phyloP scores from a whole-genome alignment of 1,140 invertebrate genomes.

The Stratiolaelaps scimitus region DNA sequence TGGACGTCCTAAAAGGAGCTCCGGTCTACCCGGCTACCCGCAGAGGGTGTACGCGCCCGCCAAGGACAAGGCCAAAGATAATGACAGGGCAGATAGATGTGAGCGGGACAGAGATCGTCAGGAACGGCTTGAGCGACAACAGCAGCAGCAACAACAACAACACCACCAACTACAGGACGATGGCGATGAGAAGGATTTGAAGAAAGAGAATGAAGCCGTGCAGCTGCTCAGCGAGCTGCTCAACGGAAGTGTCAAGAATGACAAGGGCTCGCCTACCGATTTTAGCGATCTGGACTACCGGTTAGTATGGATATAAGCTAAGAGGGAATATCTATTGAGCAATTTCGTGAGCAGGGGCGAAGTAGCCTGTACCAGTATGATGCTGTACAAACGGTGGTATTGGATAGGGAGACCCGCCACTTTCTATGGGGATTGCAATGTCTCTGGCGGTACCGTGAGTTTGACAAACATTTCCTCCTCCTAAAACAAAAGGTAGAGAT shows the following conservation, averaged over 20 bases:
- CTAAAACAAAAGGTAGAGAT: too few relatives aligned
- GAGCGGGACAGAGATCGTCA: conserved; percentile 32
- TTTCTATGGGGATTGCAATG: too few relatives aligned
- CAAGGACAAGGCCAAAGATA: background rate
- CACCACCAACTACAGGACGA: conserved; percentile 14
- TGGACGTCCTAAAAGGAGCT: conserved; percentile 46
- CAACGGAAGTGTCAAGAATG: conserved; percentile 41
- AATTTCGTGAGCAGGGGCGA: too few relatives aligned
- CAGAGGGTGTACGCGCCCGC: conserved; percentile 32
- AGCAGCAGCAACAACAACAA: conserved; percentile 23
- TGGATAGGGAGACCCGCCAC: too few relatives aligned
- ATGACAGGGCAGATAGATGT: conserved; percentile 24
- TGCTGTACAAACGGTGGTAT: too few relatives aligned
- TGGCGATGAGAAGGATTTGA: conserved; percentile 31
- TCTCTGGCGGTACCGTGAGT: too few relatives aligned
- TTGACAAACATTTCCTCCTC: too few relatives aligned
- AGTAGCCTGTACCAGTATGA: too few relatives aligned
- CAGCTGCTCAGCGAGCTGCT: conserved; percentile 40
- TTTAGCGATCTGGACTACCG: conserved; percentile 23
- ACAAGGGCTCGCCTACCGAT: conserved; percentile 1
- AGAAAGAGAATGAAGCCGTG: conserved; percentile 33
- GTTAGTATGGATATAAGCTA: too few relatives aligned
- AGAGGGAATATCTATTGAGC: too few relatives aligned
- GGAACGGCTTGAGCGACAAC: conserved; percentile 26
- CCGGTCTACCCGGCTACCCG: conserved; percentile 37